Percentiles rank a stretch among this genome's conserved stretches.
phyloP scores from a whole-genome alignment of 2,888 invertebrate genomes.

The Loripinus fragilis region DNA sequence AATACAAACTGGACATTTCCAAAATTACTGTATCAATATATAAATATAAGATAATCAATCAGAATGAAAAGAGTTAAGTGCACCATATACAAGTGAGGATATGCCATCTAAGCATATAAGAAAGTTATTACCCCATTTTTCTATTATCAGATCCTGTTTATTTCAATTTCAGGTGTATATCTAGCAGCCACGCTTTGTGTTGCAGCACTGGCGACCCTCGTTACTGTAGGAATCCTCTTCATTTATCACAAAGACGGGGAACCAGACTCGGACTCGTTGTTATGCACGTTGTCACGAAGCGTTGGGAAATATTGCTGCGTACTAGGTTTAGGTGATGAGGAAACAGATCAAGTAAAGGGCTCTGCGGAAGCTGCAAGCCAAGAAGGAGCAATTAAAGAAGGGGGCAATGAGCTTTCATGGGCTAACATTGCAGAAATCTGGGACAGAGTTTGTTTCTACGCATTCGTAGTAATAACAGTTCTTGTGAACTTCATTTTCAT shows the following conservation, averaged over 20 bases:
- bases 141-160: too few relatives aligned
- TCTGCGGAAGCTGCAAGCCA: not conserved
- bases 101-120: too few relatives aligned
- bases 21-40: too few relatives aligned
- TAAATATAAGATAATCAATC: too few relatives aligned
- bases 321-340: not conserved
- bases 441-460: conserved; percentile 45
- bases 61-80: too few relatives aligned
- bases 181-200: not conserved
- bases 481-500: conserved; percentile 26
- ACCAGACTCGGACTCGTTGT: not conserved
- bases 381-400: not conserved
- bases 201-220: not conserved
- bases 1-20: too few relatives aligned
- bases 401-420: conserved; percentile 27
- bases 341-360: not conserved
- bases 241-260: not conserved
- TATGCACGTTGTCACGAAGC: not conserved
- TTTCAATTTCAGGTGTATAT: not conserved
- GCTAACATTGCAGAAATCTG: conserved; percentile 32
- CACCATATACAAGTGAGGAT: too few relatives aligned
- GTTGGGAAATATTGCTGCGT: not conserved
- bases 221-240: not conserved
- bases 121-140: too few relatives aligned
- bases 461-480: conserved; percentile 26